Base-by-base conservation (phyloP, 1,140 invertebrate genomes). In the Ostrea denselamellosa region DNA sequence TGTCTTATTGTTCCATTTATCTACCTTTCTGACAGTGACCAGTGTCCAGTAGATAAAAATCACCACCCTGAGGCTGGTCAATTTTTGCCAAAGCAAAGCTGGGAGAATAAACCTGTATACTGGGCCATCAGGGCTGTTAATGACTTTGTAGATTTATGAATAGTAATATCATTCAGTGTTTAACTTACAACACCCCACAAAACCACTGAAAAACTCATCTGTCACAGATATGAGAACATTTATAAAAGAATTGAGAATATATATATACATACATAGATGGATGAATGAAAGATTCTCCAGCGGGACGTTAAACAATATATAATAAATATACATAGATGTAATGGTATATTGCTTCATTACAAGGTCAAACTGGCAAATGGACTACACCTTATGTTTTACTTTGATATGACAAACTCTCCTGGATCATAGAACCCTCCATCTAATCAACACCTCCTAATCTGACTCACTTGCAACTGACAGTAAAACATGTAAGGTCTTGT, bases 1-100 rank as follows among this genome's bases (percentile, higher is more conserved):
- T 77, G 68, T 77, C 68, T 25, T 77, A 8, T 77, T 14, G 68
- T 28, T 77, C 68, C 12, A 77, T 77, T 77, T 77, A 77, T 77
- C 68, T 77, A 77, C 25, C 22, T 62, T n/a, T 62, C 17, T 25
- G 25, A 28, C 68, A 77, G 22, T 77, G 68, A 28, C 68, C 68
- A 77, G 68, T 28, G 68, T 14, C 68, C 68, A 34, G 28, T 25
- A 34, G 68, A 77, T 77, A 77, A 77, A 77, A 77, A 77, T 77
- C 68, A 77, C 68, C 25, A 77, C 68, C 68, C 68, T 77, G 68
- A 17, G 68, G 68, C 68, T 77, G 25, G 68, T 77, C 68, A 77
- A 34, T 22, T 77, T 77, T 77, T 7, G 25, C 68, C 68, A 12
- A 14, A 9, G 28, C 22, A 34, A 25, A 9, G 25, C 68, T 28